Evolutionary conservation across 2,113 vertebrate genomes (phyloP).

Genomic region (Ctenomys sociabilis): DNA sequence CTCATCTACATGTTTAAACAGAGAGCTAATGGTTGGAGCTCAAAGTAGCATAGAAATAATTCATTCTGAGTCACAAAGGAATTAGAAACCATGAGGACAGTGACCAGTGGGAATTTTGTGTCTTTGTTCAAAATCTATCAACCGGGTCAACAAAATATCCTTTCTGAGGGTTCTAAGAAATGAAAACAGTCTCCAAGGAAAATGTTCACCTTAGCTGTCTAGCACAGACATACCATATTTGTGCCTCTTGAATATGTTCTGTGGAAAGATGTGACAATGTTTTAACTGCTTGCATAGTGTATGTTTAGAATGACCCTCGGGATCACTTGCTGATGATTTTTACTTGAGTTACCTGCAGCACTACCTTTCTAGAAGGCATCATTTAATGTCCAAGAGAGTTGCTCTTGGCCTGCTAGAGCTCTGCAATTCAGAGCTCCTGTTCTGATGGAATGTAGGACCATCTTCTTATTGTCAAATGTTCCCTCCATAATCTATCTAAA

Average conservation of each 20-base stretch:
- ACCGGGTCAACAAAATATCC: background rate
- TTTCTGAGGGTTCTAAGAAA: background rate
- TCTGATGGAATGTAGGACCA: background rate
- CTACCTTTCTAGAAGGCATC: background rate
- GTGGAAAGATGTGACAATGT: background rate
- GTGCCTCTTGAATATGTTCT: background rate
- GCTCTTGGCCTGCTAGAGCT: background rate
- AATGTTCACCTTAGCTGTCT: background rate
- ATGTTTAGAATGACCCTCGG: background rate
- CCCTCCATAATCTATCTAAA: slow-evolving; percentile 28
- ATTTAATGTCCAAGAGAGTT: background rate
- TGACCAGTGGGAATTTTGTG: background rate
- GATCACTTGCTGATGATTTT: background rate
- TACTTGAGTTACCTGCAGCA: background rate
- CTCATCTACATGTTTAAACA: background rate
- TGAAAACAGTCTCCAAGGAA: background rate
- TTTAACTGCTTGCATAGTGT: background rate
- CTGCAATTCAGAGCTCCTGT: background rate
- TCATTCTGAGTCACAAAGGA: slow-evolving; percentile 14
- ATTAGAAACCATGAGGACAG: slow-evolving; percentile 11
- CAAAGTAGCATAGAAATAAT: background rate
- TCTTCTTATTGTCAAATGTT: slow-evolving; percentile 30
- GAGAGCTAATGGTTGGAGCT: background rate
- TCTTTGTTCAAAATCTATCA: background rate
- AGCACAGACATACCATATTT: background rate